phyloP scores from a whole-genome alignment of 2,888 invertebrate genomes.

The Drosophila peninsularis region DNA sequence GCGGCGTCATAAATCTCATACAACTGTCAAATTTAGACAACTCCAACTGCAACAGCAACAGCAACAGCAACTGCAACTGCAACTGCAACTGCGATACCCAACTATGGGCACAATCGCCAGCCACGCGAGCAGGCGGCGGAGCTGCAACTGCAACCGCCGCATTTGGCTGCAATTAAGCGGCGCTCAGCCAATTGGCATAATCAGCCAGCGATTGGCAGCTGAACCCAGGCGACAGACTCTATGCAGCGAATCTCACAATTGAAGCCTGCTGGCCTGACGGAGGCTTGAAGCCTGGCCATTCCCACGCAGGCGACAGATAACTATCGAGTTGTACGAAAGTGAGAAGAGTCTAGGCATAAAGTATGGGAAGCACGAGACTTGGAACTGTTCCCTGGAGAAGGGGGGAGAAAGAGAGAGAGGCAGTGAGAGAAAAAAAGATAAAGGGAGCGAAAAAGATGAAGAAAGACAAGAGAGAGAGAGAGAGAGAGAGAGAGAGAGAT shows the following conservation, averaged over 20 bases:
- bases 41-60: conserved; percentile 48
- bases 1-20: conserved; percentile 76
- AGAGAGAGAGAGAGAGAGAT: neutral
- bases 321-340: neutral
- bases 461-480: neutral
- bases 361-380: neutral
- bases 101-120: neutral
- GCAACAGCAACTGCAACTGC: conserved; percentile 1
- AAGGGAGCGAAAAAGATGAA: neutral
- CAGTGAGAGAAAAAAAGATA: too few relatives aligned
- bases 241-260: neutral
- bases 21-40: conserved; percentile 71
- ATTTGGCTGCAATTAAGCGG: conserved; percentile 58
- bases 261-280: neutral
- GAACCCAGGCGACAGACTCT: neutral
- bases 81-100: conserved; percentile 6
- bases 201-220: conserved; percentile 46
- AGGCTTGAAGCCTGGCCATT: neutral
- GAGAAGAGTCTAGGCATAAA: neutral
- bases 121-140: neutral
- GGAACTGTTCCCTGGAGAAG: neutral
- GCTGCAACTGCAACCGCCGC: conserved; percentile 27
- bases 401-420: neutral
- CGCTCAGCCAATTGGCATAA: conserved; percentile 56
- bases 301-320: neutral